Base-by-base conservation (phyloP, 2,888 invertebrate genomes). In the Aradus depressus region DNA sequence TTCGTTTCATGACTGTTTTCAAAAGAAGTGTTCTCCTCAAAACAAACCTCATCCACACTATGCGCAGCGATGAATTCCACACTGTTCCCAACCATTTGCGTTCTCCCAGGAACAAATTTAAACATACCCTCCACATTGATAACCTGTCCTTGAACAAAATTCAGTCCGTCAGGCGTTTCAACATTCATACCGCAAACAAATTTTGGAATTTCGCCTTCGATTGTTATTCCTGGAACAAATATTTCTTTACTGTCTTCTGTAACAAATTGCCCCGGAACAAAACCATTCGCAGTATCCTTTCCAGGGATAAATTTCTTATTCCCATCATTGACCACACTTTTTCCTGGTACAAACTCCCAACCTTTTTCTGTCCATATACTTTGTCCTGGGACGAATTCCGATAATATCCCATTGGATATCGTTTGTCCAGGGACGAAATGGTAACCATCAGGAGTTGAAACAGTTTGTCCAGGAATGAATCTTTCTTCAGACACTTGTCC, bases 151-250 rank as follows among this genome's bases (percentile, higher is more conserved):
- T 80, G 76, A 39, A 80, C 72, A 60, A 80, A 80, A 61, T 77
- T 77, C 26, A 73, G 69, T 2, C 80, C 80, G 59, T 77, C 73
- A 4, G 76, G 72, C 1, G 79, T 79, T 50, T 76, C 75, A 56
- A 84, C 81, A n/a, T 83, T 80, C 67, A 84, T 80, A 21, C 84
- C 85, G 0, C 84, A 83, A 60, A 84, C 81, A 65, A 84, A 85
- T 45, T 76, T 69, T 23, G 78, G 76, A 0, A 81, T 83, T 39
- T 76, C 75, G 1, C 78, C 80, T 52, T 79, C 75, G 55, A 83
- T 72, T 1, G 81, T 80, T 68, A 84, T 82, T 6, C 84, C 84
- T 1, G 84, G 77, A 1, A 76, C 71, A 61, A 80, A 80, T 62
- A 78, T 77, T 0, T 75, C 72, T 3, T 77, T 78, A 42, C 72